Evolutionary conservation across 2,888 invertebrate species (phyloP), one percentile per base, ranked within the genome.

Genomic region (Ernsta delagoae): DNA sequence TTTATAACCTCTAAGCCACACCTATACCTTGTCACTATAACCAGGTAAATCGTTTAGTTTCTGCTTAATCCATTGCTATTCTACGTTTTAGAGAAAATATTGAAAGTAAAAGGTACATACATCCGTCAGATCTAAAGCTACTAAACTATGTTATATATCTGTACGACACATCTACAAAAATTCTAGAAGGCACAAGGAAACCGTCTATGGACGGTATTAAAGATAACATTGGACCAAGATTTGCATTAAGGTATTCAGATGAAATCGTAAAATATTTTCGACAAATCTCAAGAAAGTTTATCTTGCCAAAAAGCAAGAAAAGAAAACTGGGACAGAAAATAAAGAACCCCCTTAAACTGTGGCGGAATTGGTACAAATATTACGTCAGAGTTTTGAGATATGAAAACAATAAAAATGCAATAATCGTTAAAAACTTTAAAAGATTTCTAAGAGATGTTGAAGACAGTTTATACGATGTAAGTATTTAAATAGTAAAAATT

Each of bases 91-190:
- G 89, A 0, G 68, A 77, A 1, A 43, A 68, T 0, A 24, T 79
- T 2, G 62, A 70, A 65, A 59, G 71, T 0, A 63, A 69, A 0
- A 50, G 72, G 5, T 3, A 69, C 0, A 65, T 89, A 0, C 79
- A 87, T 39, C 79, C 82, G 53, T 75, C 78, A 0, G 89, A 91
- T 59, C 8, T 80, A 1, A 79, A 89, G 59, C 77, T 90, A 0
- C 24, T 89, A 3, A 85, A 86, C 74, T 90, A 88, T 59, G 62
- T 78, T 0, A 43, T 83, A 0, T 83, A 83, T 31, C 62, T 88
- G 1, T 79, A 82, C 56, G 76, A 80, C 50, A 68, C 76, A 4
- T 77, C 83, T 0, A 71, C 31, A 0, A 43, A 57, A 8, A 12
- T 11, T 7, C 5, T 54, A 11, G n/a, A 16, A 31, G 3, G 34